Conservation (phyloP, 2,888 invertebrate genomes). For the Pyrrhosoma nymphula region DNA sequence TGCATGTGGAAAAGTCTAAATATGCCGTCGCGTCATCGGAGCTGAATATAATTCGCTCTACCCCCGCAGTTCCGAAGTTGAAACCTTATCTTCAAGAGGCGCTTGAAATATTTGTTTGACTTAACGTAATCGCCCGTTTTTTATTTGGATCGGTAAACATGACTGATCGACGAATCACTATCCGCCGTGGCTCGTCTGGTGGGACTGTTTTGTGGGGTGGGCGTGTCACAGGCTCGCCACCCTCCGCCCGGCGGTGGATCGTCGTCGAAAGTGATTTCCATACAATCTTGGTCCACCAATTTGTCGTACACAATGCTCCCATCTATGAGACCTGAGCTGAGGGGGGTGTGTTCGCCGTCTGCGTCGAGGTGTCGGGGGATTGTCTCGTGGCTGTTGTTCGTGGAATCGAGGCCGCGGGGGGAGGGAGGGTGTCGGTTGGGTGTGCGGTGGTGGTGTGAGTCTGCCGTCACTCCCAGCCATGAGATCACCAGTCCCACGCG, state of each 20-base stretch:
- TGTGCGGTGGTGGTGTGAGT: neutral
- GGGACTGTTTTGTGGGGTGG: neutral
- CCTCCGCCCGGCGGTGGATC: neutral
- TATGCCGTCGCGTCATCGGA: no score
- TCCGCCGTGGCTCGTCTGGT: neutral
- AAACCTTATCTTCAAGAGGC: neutral
- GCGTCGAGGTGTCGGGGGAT: neutral
- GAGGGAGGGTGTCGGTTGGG: neutral
- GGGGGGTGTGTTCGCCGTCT: neutral
- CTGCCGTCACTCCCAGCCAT: neutral
- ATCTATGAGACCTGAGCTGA: neutral
- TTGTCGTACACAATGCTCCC: neutral
- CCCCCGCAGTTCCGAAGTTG: neutral
- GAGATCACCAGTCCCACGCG: slow-evolving; percentile 26
- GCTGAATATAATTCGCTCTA: no score
- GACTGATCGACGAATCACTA: neutral
- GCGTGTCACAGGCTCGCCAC: neutral
- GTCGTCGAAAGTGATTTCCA: neutral
- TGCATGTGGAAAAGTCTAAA: no score
- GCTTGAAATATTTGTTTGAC: neutral
- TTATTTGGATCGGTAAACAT: neutral
- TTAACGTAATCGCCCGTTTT: neutral
- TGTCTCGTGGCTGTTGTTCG: neutral
- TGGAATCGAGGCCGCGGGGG: neutral
- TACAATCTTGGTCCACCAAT: neutral